Evolutionary conservation across 2,113 vertebrate genomes (phyloP).

Genomic region (Hippotragus niger): DNA sequence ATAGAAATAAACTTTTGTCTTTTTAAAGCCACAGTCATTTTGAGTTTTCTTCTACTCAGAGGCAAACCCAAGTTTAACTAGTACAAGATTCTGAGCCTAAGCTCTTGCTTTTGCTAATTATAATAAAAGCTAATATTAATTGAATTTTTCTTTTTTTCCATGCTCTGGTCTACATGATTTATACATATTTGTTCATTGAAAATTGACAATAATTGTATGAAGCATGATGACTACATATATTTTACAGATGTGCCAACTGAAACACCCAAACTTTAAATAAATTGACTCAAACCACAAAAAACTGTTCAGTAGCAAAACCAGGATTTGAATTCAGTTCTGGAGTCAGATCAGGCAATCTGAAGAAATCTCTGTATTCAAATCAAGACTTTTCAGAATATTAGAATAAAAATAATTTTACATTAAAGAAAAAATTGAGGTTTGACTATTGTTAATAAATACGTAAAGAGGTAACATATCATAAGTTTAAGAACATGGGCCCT

Average conservation of each 20-base stretch:
- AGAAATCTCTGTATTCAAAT: background rate
- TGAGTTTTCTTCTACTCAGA: background rate
- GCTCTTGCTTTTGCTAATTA: background rate
- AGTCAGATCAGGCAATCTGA: background rate
- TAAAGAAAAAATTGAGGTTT: background rate
- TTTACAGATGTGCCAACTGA: background rate
- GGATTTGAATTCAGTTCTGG: background rate
- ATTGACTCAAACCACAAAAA: background rate
- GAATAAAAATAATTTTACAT: background rate
- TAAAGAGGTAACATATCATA: background rate
- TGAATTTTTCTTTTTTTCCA: background rate
- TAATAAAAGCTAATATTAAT: background rate
- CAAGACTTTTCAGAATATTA: background rate
- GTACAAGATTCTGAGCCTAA: background rate
- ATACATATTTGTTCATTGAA: background rate
- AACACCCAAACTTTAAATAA: background rate
- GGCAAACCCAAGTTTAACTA: background rate
- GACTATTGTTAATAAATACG: background rate
- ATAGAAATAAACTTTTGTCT: background rate
- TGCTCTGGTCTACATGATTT: background rate
- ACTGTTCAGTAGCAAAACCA: background rate
- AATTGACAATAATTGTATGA: background rate
- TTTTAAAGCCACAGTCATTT: background rate
- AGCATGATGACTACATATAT: background rate
- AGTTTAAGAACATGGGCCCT: background rate